Base-by-base conservation (phyloP, 2,888 invertebrate species). In the Meloe dianella region DNA sequence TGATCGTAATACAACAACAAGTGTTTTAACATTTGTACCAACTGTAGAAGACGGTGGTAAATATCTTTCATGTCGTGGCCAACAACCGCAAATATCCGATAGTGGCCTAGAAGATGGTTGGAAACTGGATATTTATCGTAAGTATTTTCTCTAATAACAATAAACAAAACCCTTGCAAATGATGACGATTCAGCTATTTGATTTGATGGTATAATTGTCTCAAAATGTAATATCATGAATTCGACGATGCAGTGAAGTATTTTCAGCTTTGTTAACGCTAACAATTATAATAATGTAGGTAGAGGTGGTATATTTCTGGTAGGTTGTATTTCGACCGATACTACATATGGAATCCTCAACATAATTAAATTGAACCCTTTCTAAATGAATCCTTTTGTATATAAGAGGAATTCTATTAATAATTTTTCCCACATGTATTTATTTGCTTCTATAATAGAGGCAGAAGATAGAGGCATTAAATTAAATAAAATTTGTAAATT, bases 81-180 rank as follows among this genome's bases (percentile, higher is more conserved):
- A 92, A 75, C 93, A 94, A 80, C 87, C 90, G 64, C 87, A 89
- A 77, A 90, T 95, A 77, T 88, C 90, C 2, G 90, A 91, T 79
- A 90, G 92, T 54, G 89, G 90, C 47, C 87, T 92, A 73, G 92
- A 94, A 83, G 92, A 93, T 78, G 89, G 89, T 68, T 93, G 93
- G 92, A 90, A 90, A 81, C 87, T 95, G 77, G 90, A 91, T 84
- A 92, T 95, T 77, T 89, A 93, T 81, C 94, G 95, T 95, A 86
- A 93, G 94, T 90, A 69, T 71, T 61, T 51, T 35, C 1, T 17
- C n/a, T n/a, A n/a, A n/a, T n/a, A n/a, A 35, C 27, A 22, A 38
- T 20, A 12, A 32, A 32, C 60, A 60, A 38, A 35, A 27, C n/a
- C 12, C 12, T 4, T 20, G 7, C n/a, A 20, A 24, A n/a, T 57